These are phyloP conservation scores for Meteorus colon DNA, from an alignment of 2,888 invertebrate species.

Conservation along the genomic window DNA sequence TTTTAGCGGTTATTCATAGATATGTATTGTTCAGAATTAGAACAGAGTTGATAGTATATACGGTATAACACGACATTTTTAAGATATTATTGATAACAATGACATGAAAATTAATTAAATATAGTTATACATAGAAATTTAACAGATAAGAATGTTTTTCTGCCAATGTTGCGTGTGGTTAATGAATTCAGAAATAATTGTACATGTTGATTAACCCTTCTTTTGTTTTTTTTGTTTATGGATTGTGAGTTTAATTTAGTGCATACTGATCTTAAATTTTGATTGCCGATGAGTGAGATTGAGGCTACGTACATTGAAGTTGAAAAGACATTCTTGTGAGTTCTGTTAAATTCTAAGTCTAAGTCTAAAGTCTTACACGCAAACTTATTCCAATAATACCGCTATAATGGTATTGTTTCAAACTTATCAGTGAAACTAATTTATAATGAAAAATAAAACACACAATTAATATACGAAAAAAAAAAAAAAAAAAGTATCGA, in stretches of 20 bases:
- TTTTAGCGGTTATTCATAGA: neutral
- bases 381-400: neutral
- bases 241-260: neutral
- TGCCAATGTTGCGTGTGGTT: neutral
- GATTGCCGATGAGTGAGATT: no score
- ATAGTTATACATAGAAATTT: neutral
- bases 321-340: neutral
- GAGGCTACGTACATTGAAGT: neutral
- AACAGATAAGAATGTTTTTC: neutral
- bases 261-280: neutral
- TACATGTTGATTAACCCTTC: no score
- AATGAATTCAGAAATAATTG: neutral
- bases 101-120: conserved; percentile 4
- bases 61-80: neutral
- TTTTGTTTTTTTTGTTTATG: neutral
- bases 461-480: no score
- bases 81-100: neutral
- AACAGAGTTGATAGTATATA: neutral
- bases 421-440: neutral
- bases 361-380: neutral
- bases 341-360: no score
- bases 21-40: neutral
- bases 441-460: neutral
- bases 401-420: neutral
- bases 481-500: neutral